phyloP scores from a whole-genome alignment of 2,888 invertebrate species.

The Pseudoips prasinana region DNA sequence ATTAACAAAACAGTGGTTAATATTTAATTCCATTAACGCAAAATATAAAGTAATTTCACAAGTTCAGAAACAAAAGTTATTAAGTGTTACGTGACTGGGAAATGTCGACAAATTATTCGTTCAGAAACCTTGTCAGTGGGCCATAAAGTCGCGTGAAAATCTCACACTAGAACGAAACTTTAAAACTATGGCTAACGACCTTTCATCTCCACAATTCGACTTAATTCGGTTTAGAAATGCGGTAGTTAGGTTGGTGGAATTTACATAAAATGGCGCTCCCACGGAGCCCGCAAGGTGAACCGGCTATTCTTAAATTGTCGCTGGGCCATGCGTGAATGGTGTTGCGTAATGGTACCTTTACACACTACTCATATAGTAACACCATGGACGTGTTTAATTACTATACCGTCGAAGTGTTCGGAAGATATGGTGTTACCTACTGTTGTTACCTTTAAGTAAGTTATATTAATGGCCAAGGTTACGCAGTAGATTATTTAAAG shows the following conservation, averaged over 20 bases:
- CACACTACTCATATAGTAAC: too few relatives aligned
- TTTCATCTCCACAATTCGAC: constrained; percentile 31
- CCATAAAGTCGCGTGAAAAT: constrained; percentile 12
- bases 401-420: too few relatives aligned
- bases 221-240: constrained; percentile 55
- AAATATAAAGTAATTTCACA: too few relatives aligned
- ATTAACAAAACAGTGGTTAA: too few relatives aligned
- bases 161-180: constrained; percentile 14
- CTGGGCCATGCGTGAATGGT: constrained; percentile 41
- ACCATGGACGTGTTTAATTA: too few relatives aligned
- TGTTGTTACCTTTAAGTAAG: too few relatives aligned
- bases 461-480: too few relatives aligned
- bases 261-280: constrained; percentile 69
- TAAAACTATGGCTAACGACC: constrained; percentile 22
- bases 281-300: constrained; percentile 64
- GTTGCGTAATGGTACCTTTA: constrained; percentile 44
- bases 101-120: not conserved
- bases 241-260: constrained; percentile 63
- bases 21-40: too few relatives aligned
- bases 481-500: too few relatives aligned
- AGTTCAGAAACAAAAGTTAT: not conserved
- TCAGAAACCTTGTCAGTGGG: not conserved
- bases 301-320: constrained; percentile 70
- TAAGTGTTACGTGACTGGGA: not conserved
- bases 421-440: too few relatives aligned